Conservation (phyloP, 2,888 invertebrate genomes). For the Prenolepis imparis region DNA sequence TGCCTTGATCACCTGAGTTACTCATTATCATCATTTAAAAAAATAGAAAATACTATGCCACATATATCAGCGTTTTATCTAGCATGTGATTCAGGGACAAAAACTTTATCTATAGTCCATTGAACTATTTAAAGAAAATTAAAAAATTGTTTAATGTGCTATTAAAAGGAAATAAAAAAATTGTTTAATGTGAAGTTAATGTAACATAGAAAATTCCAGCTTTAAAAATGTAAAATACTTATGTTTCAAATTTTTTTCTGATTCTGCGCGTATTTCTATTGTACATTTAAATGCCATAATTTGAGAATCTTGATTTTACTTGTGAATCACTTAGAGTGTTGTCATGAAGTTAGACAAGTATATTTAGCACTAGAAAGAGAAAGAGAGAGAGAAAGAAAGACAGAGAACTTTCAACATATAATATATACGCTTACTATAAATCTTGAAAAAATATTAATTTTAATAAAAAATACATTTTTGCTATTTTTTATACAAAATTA, state of each 20-base stretch:
- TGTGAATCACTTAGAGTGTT: not conserved
- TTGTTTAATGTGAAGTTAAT: not conserved
- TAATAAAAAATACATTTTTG: not conserved
- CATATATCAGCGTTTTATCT: not conserved
- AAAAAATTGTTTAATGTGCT: not conserved
- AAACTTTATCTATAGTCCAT: not conserved
- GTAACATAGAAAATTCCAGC: not conserved
- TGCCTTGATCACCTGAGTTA: slow-evolving; percentile 8
- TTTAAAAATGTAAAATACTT: not conserved
- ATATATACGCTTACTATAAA: not conserved
- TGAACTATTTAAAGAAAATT: not conserved
- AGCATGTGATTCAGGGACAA: not conserved
- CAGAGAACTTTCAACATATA: not conserved
- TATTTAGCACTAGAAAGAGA: not conserved
- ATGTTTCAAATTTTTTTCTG: not conserved
- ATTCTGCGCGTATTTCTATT: not conserved
- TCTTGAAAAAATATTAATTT: slow-evolving; percentile 5
- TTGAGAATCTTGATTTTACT: slow-evolving; percentile 7
- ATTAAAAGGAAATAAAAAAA: not conserved
- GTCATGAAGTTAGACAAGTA: not conserved
- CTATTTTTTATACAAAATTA: not conserved
- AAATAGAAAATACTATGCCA: not conserved
- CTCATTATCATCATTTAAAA: not conserved
- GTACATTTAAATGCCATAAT: not conserved
- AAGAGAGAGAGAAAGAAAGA: not conserved